Base-by-base conservation (phyloP, 2,888 invertebrate genomes). In the Temnothorax ravouxi region DNA sequence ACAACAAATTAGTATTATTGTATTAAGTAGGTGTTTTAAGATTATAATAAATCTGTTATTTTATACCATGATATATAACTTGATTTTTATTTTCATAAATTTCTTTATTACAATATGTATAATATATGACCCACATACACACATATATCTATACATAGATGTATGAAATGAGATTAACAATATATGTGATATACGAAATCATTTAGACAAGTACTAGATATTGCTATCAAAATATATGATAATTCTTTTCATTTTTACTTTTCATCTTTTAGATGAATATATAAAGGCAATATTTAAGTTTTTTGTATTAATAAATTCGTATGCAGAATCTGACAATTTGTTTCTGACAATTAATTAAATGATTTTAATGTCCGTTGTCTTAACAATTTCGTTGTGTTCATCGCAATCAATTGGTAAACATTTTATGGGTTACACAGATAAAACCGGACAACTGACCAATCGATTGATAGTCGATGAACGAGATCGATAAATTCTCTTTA, bases 281-380 rank as follows among this genome's bases (percentile, higher is more conserved):
- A 94, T 94, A 94, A 94, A 94, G 3, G 93, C 93, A 93, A 93
- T 94, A 93, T 93, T 92, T 92, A 93, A 94, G 92, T 91, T 93
- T 92, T 90, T n/a, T n/a, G n/a, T n/a, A n/a, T n/a, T n/a, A n/a
- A n/a, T n/a, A n/a, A n/a, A n/a, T n/a, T n/a, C n/a, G n/a, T n/a
- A n/a, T n/a, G n/a, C n/a, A n/a, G n/a, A n/a, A n/a, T n/a, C n/a
- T n/a, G n/a, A n/a, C n/a, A n/a, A n/a, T n/a, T n/a, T n/a, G n/a
- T n/a, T n/a, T n/a, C n/a, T n/a, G n/a, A n/a, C n/a, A n/a, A n/a
- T n/a, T n/a, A n/a, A n/a, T n/a, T n/a, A n/a, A n/a, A n/a, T n/a
- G n/a, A n/a, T n/a, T n/a, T n/a, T n/a, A n/a, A n/a, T n/a, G n/a
- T n/a, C n/a, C n/a, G n/a, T n/a, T n/a, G n/a, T n/a, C n/a, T n/a